Evolutionary conservation across 2,797 vertebrate genomes (phyloP), one percentile per base, ranked within the genome.

Genomic region (Coranthus polyacanthus): DNA sequence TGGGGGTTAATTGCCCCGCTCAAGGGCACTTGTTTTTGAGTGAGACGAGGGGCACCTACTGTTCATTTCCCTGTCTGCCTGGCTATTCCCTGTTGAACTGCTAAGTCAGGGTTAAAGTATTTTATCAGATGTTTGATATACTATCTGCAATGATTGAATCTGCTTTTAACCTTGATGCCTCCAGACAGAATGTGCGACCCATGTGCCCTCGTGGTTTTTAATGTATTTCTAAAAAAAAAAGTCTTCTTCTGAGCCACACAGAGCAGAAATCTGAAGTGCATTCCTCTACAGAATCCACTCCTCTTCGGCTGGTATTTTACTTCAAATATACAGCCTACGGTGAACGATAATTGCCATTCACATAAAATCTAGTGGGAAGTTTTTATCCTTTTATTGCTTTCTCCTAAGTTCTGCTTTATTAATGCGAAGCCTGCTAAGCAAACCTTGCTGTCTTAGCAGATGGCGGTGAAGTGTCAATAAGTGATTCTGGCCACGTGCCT

Each of bases 401-500:
- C n/a, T 46, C 44, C 52, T 43, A 32, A 68, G 41, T 84, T 63
- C 32, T 44, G 64, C 58, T 15, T 39, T 46, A 59, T 53, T 52
- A 70, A 58, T 22, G 64, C n/a, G 55, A n/a, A 45, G 34, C 26
- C 63, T 34, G 68, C 55, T n/a, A 20, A 72, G 67, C 53, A 55
- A 62, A 79, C 70, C 75, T 75, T 0, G 7, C 59, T 24, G 68
- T 62, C 63, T 62, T 74, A 79, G 82, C 79, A 89, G 79, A 86
- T 85, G 84, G 83, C 57, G 16, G 68, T 22, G 44, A 81, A 83
- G 78, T 64, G 80, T 84, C 82, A 83, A 34, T 81, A 59, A 82
- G 72, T 57, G 75, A 87, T 82, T 80, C 74, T 90, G 88, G 85
- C 80, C 73, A 60, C 52, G 38, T 49, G 81, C 73, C 67, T 26